Conservation (phyloP, 2,888 invertebrate species). For the Sesia bembeciformis region DNA sequence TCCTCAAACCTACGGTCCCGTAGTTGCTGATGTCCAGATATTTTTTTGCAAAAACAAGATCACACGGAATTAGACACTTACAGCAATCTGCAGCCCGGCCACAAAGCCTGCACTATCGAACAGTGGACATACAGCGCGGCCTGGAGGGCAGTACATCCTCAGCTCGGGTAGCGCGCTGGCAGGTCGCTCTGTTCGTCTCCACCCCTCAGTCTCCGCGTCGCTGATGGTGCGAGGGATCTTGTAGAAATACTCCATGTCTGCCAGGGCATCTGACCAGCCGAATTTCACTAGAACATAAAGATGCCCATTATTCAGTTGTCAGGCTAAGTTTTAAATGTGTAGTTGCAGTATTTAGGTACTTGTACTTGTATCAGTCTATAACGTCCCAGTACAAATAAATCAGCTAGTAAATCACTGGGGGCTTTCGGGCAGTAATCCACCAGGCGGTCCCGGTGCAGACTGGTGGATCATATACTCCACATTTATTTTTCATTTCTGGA, state of each 20-base stretch:
- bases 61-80: constrained; percentile 22
- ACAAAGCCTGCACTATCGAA: constrained; percentile 59
- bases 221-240: constrained; percentile 51
- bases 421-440: too few relatives aligned
- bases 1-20: too few relatives aligned
- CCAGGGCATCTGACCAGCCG: constrained; percentile 59
- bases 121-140: constrained; percentile 46
- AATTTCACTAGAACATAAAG: constrained; percentile 42
- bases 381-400: too few relatives aligned
- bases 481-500: too few relatives aligned
- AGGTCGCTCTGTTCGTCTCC: constrained; percentile 45
- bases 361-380: too few relatives aligned
- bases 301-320: background rate
- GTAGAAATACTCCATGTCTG: constrained; percentile 59
- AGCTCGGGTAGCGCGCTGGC: constrained; percentile 48
- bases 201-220: constrained; percentile 47
- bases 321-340: background rate
- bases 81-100: constrained; percentile 58
- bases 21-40: too few relatives aligned
- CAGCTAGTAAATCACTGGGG: too few relatives aligned
- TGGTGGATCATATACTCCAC: too few relatives aligned
- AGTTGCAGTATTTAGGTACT: background rate
- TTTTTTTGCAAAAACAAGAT: too few relatives aligned
- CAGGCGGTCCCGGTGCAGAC: too few relatives aligned
- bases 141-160: constrained; percentile 53